Evolutionary conservation across 2,797 vertebrate species (phyloP), one percentile per base, ranked within the genome.

Genomic region (Paedocypris micromegethes): DNA sequence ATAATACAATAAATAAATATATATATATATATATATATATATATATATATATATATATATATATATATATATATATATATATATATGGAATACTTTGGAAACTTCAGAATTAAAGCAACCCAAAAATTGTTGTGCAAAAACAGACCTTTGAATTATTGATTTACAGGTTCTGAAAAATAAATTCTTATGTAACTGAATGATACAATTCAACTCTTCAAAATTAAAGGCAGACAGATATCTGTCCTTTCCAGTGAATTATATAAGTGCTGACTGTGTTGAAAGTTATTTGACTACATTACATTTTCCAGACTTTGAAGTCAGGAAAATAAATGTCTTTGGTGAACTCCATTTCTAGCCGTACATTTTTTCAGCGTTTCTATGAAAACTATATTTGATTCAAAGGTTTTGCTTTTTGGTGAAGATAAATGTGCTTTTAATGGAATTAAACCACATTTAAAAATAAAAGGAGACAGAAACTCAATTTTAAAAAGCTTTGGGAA

Each of bases 221-320:
- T 23, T 44, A n/a, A 49, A 65, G 47, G 23, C 44, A 42, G 3
- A 38, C 38, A 4, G 3, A 44, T 39, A 53, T 60, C 49, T 72
- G 60, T 44, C 60, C 47, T 60, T 70, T 72, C 60, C 58, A 63
- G 58, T 52, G 62, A 9, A 61, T 68, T 38, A 5, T 9, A 37
- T 68, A 66, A 74, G 64, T 39, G 49, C 55, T 66, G 38, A 65
- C 58, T 59, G 56, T 38, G 42, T 41, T 64, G 52, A 65, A 66
- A 68, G 52, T 44, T 58, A 57, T 76, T 69, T 51, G 51, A 45
- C 39, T 59, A n/a, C 3, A 64, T 37, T 45, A 52, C 49, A 62
- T 39, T 60, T 68, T 9, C 38, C 55, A 72, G 47, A 50, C 45
- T 64, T 55, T 64, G 38, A 70, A 54, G 45, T 48, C 43, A 52